Evolutionary conservation across 2,888 invertebrate genomes (phyloP).

Genomic region (Tetrapedia diversipes): DNA sequence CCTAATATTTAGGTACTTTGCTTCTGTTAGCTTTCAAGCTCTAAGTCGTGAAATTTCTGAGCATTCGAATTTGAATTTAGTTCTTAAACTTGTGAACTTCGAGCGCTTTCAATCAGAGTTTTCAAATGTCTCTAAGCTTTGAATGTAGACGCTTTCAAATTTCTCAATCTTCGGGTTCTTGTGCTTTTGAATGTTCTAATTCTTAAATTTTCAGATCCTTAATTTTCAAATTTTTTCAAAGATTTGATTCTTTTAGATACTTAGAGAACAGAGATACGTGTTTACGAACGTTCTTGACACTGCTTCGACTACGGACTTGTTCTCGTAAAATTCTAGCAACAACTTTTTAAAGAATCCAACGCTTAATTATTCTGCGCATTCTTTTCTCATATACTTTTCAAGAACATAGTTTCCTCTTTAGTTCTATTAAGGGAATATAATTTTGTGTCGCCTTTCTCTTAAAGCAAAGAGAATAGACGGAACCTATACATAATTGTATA

Average conservation of each 20-base stretch:
- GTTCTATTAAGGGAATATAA: background rate
- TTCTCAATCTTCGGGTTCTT: no score
- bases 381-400: background rate
- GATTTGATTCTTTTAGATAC: background rate
- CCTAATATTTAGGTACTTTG: no score
- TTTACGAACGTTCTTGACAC: background rate
- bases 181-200: no score
- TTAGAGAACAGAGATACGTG: background rate
- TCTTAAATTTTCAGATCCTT: no score
- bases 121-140: background rate
- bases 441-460: background rate
- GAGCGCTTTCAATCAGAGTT: no score
- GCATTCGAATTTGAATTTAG: no score
- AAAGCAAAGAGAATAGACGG: no score
- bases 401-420: background rate
- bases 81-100: no score
- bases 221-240: background rate
- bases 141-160: no score
- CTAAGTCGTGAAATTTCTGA: no score
- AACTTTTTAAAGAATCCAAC: background rate
- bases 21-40: no score
- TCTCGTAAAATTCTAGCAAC: background rate
- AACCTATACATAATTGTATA: no score
- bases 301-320: background rate
- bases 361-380: background rate